Conservation (phyloP, 2,888 invertebrate genomes). For the Nasonovia ribisnigri region DNA sequence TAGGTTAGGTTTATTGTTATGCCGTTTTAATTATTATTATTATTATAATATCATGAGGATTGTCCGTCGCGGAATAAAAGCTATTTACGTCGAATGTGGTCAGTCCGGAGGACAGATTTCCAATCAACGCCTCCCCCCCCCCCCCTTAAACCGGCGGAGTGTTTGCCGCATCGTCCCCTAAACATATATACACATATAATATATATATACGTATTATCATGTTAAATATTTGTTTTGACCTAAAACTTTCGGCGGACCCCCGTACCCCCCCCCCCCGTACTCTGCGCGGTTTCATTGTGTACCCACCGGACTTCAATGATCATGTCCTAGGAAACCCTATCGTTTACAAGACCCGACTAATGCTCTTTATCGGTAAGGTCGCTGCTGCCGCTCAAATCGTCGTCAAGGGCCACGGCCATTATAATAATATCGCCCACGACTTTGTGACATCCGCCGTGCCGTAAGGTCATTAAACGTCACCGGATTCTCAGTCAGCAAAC, state of each 20-base stretch:
- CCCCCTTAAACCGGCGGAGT: not conserved
- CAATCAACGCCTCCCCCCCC: not conserved
- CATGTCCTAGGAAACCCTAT: constrained; percentile 43
- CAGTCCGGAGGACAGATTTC: not conserved
- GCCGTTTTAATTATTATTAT: not conserved
- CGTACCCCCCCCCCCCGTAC: not conserved
- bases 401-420: constrained; percentile 17
- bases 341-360: constrained; percentile 27
- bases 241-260: not conserved
- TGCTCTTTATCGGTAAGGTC: constrained; percentile 39
- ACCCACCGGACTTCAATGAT: not conserved
- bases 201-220: too few relatives aligned
- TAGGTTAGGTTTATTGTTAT: too few relatives aligned
- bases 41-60: too few relatives aligned
- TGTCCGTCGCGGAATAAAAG: not conserved
- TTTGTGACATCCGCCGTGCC: constrained; percentile 15
- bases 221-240: constrained; percentile 38
- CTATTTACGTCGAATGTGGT: not conserved
- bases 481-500: too few relatives aligned
- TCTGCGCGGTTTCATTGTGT: not conserved
- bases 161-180: not conserved
- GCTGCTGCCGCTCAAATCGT: not conserved
- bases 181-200: too few relatives aligned
- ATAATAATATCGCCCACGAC: not conserved
- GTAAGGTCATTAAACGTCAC: constrained; percentile 22